These are phyloP conservation scores for Myzus persicae DNA, from an alignment of 1,140 invertebrate species.

Conservation along the genomic window DNA sequence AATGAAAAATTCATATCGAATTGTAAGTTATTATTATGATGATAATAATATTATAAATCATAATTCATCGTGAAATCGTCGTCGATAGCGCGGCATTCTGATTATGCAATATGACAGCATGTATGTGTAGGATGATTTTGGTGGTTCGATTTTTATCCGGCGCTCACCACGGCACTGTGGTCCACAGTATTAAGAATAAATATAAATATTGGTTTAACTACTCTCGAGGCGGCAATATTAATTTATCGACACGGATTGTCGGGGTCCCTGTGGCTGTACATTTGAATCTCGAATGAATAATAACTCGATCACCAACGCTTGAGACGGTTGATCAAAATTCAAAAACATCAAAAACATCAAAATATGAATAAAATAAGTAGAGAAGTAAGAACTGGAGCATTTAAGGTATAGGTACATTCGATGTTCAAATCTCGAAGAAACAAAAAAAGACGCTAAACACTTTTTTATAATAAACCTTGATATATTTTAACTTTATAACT, in stretches of 20 bases:
- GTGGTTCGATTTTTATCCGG: neutral
- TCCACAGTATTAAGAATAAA: neutral
- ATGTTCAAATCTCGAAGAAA: too few species aligned
- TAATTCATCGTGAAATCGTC: neutral
- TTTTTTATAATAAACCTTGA: too few species aligned
- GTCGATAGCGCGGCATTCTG: neutral
- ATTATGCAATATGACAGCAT: slow-evolving; percentile 36
- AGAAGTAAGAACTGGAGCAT: too few species aligned
- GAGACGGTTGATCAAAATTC: neutral
- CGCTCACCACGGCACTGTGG: neutral
- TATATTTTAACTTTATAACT: too few species aligned
- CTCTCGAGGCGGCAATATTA: neutral
- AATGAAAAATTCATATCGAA: neutral
- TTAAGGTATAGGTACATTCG: too few species aligned
- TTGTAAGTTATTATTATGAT: neutral
- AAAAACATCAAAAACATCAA: too few species aligned
- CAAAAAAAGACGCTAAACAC: too few species aligned
- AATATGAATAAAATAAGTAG: too few species aligned
- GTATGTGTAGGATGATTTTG: neutral
- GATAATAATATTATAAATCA: neutral
- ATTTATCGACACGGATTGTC: neutral
- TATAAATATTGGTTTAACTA: too few species aligned
- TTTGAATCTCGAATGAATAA: neutral
- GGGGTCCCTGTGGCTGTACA: neutral
- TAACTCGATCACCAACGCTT: neutral